Conservation (phyloP, 1,140 invertebrate genomes). For the roundworm (Caenorhabditis elegans) region WBcel235 BX284606.5:1587501-1588000, state of each 20-base stretch:
- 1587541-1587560: slow-evolving; percentile 54
- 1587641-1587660: neutral
- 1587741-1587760: slow-evolving; percentile 21
- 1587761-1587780: neutral
- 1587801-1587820: neutral
- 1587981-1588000: too few relatives aligned
- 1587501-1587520: too few relatives aligned
- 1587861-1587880: neutral
- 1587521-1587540: too few relatives aligned
- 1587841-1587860: neutral
- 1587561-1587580: slow-evolving; percentile 62
- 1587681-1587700: neutral
- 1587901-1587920: too few relatives aligned
- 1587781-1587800: neutral
- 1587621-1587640: slow-evolving; percentile 47
- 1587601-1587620: slow-evolving; percentile 62
- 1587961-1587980: too few relatives aligned
- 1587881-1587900: neutral
- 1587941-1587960: too few relatives aligned
- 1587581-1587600: slow-evolving; percentile 65
- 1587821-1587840: slow-evolving; percentile 5
- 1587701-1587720: slow-evolving; percentile 39
- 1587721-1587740: slow-evolving; percentile 26
- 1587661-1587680: neutral
- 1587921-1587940: too few relatives aligned